Evolutionary conservation across 2,113 vertebrate species (phyloP), one percentile per base, ranked within the genome.

Genomic region (Eleginops maclovinus): DNA sequence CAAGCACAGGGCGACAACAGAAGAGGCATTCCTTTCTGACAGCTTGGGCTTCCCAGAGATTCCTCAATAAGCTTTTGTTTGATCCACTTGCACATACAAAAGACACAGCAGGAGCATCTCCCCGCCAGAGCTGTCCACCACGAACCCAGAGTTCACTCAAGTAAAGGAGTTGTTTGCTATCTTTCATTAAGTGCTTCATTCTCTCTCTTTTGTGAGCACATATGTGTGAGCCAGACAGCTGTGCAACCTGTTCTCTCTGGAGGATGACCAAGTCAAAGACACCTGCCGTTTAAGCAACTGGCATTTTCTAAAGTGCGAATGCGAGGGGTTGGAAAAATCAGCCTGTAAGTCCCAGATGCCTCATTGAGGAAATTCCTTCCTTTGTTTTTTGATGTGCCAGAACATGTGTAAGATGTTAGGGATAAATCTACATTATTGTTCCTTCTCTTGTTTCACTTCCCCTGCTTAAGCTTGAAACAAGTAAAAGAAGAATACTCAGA

Each of bases 1-100:
- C 19, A 49, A 77, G 68, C 66, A 21, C 51, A 67, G 74, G 73
- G 54, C 56, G 79, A 82, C 64, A 81, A 73, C 64, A 82, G 65
- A 80, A 58, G 51, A 26, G 71, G 80, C 88, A 92, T 92, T 92
- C 91, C 86, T 92, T 80, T 85, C 67, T 63, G 58, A 77, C 82
- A 82, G 82, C 77, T 63, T 13, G 69, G 75, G 82, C 90, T 89
- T 91, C 91, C 93, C 81, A 75, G 91, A 89, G 90, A 92, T 92
- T 81, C 75, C 70, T 80, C 79, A 83, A 75, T 90, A 85, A 86
- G 87, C 87, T 89, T 93, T 92, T 92, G 84, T 93, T 91, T 89
- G 84, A 85, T 74, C 85, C 82, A 81, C 76, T 86, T 79, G 81
- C 54, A n/a, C 68, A 44, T 47, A 91, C 86, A 91, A 90, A 91